phyloP scores from a whole-genome alignment of 2,797 vertebrate genomes.

The Eulemur albifrons region DNA sequence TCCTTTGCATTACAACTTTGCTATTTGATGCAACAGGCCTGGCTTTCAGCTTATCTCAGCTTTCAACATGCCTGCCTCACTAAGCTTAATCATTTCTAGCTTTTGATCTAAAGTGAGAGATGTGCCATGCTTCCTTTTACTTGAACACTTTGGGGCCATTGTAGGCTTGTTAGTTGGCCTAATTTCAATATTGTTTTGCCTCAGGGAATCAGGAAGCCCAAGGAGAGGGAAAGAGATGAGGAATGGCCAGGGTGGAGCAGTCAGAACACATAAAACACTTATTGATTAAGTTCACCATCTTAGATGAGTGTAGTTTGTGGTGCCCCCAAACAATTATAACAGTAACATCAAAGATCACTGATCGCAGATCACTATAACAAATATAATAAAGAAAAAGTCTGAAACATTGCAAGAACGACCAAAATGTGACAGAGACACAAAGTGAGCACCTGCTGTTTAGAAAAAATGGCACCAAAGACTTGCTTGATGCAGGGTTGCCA shows the following conservation, averaged over 20 bases:
- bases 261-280: background rate
- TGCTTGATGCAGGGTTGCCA: background rate
- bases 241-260: background rate
- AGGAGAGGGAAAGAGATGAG: background rate
- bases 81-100: background rate
- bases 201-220: background rate
- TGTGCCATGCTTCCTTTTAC: background rate
- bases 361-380: background rate
- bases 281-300: background rate
- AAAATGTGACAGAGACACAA: background rate
- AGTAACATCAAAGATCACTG: background rate
- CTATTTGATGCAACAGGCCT: background rate
- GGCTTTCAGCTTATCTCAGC: background rate
- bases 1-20: background rate
- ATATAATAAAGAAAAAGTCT: background rate
- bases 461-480: background rate
- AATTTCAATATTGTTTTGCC: background rate
- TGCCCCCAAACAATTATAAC: background rate
- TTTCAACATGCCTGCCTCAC: background rate
- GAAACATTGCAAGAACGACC: background rate
- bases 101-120: background rate
- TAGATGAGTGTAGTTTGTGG: background rate
- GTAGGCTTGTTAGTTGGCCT: background rate
- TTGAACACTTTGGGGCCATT: background rate
- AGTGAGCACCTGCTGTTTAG: background rate